These are phyloP conservation scores for Chondrilla cf. caribensis DNA, from an alignment of 37 sponge, comb jelly and placozoan genomes.

Conservation along the genomic window DNA sequence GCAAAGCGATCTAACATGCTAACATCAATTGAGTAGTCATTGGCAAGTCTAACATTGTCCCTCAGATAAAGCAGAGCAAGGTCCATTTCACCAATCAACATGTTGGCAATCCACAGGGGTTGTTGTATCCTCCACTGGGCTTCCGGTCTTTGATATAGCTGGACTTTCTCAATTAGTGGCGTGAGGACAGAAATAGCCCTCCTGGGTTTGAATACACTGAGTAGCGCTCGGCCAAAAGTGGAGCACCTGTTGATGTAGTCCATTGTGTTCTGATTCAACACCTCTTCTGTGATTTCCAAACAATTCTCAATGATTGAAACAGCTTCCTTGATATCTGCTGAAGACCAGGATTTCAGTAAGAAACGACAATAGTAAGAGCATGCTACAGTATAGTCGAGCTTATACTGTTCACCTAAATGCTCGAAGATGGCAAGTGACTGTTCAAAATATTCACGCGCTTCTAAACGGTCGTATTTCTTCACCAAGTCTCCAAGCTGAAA, in stretches of 20 bases:
- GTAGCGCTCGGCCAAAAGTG: neutral
- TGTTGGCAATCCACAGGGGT: neutral
- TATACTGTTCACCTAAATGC: neutral
- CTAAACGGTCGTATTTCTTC: neutral
- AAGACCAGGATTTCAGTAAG: neutral
- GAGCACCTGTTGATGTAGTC: neutral
- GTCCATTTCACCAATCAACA: neutral
- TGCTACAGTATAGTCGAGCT: neutral
- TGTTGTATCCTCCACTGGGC: constrained; percentile 18
- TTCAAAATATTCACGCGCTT: neutral
- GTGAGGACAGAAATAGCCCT: neutral
- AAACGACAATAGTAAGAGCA: neutral
- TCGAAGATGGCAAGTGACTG: neutral
- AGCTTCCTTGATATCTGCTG: neutral
- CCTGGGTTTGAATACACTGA: neutral
- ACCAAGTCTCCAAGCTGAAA: constrained; percentile 5
- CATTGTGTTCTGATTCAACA: neutral
- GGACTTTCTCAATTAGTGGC: neutral
- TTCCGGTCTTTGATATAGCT: neutral
- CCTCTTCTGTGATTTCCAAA: neutral
- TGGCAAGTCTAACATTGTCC: neutral
- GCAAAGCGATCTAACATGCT: neutral
- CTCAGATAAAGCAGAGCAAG: neutral
- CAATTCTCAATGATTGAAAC: neutral
- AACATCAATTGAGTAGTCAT: neutral